Base-by-base conservation (phyloP, 37 sponge, comb jelly and placozoan genomes). In the Halisarca cf. caerulea region DNA sequence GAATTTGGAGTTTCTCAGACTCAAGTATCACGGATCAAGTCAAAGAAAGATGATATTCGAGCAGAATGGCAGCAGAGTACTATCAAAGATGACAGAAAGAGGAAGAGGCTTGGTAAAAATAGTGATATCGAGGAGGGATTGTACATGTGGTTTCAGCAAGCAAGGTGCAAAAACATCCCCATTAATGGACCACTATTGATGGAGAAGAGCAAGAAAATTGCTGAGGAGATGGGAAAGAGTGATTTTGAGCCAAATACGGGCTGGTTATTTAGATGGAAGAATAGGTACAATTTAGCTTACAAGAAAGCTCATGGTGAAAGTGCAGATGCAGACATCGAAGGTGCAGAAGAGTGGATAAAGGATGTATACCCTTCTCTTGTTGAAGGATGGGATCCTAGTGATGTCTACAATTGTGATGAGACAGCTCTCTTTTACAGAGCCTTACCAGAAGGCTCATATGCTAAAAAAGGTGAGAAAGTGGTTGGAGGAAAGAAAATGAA, bases 401-500 rank as follows among this genome's bases (percentile, higher is more conserved):
- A 62, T 28, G 15, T 62, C 5, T 62, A 30, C n/a, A 62, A 62
- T 28, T 62, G 64, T 23, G 64, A 62, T 62, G 64, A 62, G 15
- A 62, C 64, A 20, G 64, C 18, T 20, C 15, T 62, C 6, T 62
- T 62, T 28, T 62, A 62, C n/a, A 5, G 64, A 62, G 64, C 64
- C 64, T 28, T 62, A 28, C 64, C 64, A 20, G 64, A 62, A 20
- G 64, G 64, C 6, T 20, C 64, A 62, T 62, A 62, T n/a, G 64
- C 64, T 20, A 5, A 20, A 6, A n/a, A 62, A 28, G 64, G 64
- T 6, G 25, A 62, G 30, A 62, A 62, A 7, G 64, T 62, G 6
- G 64, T 15, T 62, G 64, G 64, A 20, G 64, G 64, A 15, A 62
- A 62, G n/a, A 62, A 62, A 23, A 7, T 6, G 5, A 62, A 62